Base-by-base conservation (phyloP, 1,140 invertebrate genomes). In the Maconellicoccus hirsutus region DNA sequence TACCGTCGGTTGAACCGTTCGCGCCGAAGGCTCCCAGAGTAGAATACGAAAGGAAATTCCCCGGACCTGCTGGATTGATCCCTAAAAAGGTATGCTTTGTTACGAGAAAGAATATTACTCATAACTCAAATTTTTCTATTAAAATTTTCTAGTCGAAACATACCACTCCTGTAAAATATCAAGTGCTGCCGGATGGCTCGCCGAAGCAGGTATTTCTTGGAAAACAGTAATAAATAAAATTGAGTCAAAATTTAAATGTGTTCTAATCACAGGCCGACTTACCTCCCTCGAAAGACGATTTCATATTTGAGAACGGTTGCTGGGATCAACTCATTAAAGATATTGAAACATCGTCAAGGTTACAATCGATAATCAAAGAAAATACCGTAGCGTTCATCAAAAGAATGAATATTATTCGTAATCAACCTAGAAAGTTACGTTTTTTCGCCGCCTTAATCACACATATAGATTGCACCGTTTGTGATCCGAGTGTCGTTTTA, bases 41-140 rank as follows among this genome's bases (percentile, higher is more conserved):
- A 8, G 61, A 66, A 19, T 66, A 66, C 16, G 61, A 66, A 16
- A 2, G 72, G 42, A 72, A 72, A 72, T 72, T 72, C 70, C 72
- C 72, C 6, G 72, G 72, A 7, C 72, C 72, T 8, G 72, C 72
- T 71, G 72, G 72, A 29, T 6, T 72, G 16, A 59, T 72, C 25
- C 39, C 70, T 12, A 70, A 70, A 69, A 71, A 72, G 12, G 72
- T 72, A 72, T 23, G 16, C 19, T 19, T n/a, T n/a, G n/a, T n/a
- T n/a, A n/a, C n/a, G n/a, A n/a, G n/a, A 16, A 59, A 3, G 52
- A 59, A 7, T 19, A 7, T 22, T 59, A 59, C 52, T 59, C 29
- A 12, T n/a, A 33, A 33, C 29, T 2, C n/a, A 16, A 52, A 52
- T 16, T 4, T 52, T 52, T 19, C 42, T 52, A 52, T 52, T 52